Conservation (phyloP, 1,140 invertebrate species). For the Aphis gossypii region DNA sequence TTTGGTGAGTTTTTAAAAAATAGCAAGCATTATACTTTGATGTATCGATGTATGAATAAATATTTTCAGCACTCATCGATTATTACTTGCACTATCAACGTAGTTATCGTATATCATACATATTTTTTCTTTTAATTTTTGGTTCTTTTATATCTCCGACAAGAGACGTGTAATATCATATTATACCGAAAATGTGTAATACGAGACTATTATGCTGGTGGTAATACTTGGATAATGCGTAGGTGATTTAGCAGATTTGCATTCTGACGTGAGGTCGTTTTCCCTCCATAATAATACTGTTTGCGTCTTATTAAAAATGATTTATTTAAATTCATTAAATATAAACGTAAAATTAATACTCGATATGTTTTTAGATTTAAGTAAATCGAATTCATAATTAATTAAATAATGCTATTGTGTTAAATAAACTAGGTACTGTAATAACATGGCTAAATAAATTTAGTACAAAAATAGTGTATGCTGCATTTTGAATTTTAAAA, state of each 20-base stretch:
- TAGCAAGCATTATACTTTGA: constrained; percentile 7
- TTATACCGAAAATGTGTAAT: constrained; percentile 6
- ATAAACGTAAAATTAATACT: neutral
- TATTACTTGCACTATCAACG: neutral
- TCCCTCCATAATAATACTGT: neutral
- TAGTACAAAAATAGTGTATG: neutral
- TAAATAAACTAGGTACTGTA: neutral
- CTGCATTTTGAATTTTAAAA: neutral
- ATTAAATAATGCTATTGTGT: neutral
- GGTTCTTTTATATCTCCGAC: neutral
- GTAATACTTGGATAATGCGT: neutral
- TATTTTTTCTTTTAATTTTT: neutral
- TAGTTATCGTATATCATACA: neutral
- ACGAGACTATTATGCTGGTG: neutral
- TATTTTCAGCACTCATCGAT: constrained; percentile 10
- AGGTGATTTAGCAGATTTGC: constrained; percentile 38
- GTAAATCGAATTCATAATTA: neutral
- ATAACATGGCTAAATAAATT: neutral
- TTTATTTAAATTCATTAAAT: neutral
- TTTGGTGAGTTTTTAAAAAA: constrained; percentile 47
- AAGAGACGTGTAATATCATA: constrained; percentile 9
- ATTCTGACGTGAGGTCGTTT: neutral
- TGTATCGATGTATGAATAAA: constrained; percentile 9
- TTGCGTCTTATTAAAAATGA: neutral
- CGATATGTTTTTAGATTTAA: neutral